Evolutionary conservation across 2,113 vertebrate genomes (phyloP).

Genomic region (Anguilla rostrata): DNA sequence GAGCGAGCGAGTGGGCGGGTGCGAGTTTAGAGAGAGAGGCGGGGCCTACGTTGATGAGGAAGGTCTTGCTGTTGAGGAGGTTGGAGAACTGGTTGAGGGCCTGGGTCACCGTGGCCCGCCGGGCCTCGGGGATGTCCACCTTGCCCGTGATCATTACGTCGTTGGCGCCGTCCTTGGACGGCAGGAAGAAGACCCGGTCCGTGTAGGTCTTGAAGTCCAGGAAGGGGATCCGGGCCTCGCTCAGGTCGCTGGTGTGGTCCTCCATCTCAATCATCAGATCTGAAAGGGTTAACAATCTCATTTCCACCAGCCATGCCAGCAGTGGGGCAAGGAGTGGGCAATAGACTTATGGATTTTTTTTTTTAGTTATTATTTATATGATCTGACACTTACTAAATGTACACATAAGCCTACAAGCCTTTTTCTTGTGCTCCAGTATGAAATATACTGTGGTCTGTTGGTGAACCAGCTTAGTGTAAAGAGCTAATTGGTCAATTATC

Average conservation of each 20-base stretch:
- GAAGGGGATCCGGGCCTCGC: slow-evolving; percentile 89
- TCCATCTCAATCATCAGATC: slow-evolving; percentile 99
- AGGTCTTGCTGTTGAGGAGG: slow-evolving; percentile 95
- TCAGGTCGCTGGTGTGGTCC: slow-evolving; percentile 90
- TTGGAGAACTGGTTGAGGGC: slow-evolving; percentile 96
- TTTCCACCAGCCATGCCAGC: neutral
- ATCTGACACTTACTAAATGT: no score
- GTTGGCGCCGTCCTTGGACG: slow-evolving; percentile 86
- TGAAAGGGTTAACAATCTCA: slow-evolving; percentile 48
- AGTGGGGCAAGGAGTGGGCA: neutral
- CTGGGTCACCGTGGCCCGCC: slow-evolving; percentile 78
- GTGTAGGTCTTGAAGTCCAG: slow-evolving; percentile 94
- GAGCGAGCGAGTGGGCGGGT: neutral
- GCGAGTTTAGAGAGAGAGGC: neutral
- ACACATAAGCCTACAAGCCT: no score
- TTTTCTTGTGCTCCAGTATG: no score
- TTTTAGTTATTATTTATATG: no score
- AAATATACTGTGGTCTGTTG: no score
- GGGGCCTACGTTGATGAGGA: slow-evolving; percentile 84
- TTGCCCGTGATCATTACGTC: slow-evolving; percentile 89
- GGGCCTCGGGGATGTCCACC: slow-evolving; percentile 83
- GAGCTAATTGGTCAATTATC: no score
- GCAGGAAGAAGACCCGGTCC: slow-evolving; percentile 91
- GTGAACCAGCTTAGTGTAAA: no score
- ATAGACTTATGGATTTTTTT: no score